phyloP scores from a whole-genome alignment of 2,113 vertebrate species.

The Dasypus novemcinctus region DNA sequence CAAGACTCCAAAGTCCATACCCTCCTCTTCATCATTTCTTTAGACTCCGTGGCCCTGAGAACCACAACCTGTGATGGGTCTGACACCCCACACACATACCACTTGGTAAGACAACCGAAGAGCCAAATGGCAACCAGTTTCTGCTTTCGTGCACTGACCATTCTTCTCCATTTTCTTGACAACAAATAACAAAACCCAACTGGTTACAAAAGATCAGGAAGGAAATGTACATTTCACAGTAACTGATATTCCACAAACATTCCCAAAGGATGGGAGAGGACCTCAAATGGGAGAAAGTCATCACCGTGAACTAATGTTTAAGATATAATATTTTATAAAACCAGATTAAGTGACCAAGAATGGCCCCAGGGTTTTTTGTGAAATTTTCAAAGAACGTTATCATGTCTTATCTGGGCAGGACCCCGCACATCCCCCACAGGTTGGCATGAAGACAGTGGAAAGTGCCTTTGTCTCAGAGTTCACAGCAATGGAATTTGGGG shows the following conservation, averaged over 20 bases:
- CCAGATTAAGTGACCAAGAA: not conserved
- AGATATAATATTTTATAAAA: not conserved
- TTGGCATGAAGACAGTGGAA: not conserved
- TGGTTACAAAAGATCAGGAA: no score
- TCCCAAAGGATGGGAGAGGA: not conserved
- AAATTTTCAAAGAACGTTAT: not conserved
- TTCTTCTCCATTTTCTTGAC: slow-evolving; percentile 39
- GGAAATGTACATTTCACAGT: slow-evolving; percentile 19
- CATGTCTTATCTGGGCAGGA: not conserved
- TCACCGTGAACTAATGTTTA: not conserved
- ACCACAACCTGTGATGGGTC: not conserved
- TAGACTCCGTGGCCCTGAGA: not conserved
- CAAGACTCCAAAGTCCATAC: not conserved
- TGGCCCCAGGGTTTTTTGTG: not conserved
- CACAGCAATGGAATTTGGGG: not conserved
- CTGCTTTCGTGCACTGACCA: not conserved
- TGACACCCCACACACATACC: not conserved
- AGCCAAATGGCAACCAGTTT: not conserved
- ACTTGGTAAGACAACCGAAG: not conserved
- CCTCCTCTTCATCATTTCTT: fast-evolving
- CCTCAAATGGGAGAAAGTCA: not conserved
- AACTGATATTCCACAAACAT: slow-evolving; percentile 67
- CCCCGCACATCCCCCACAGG: fast-evolving
- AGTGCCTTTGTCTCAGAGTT: not conserved
- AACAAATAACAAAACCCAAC: not conserved